phyloP scores from a whole-genome alignment of 2,113 vertebrate species.

The Spheniscus mendiculus region DNA sequence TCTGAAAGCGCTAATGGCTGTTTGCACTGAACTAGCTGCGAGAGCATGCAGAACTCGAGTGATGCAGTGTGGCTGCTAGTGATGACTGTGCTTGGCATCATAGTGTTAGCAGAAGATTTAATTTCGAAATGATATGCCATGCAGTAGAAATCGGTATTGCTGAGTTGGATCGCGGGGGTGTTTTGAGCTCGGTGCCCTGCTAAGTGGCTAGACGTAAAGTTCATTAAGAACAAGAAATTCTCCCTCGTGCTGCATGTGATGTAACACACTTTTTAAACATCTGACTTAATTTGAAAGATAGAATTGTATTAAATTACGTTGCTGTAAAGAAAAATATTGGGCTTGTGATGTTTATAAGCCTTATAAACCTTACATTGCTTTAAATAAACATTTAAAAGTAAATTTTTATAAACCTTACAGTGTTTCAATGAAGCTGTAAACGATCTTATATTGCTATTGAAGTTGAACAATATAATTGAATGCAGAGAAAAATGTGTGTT shows the following conservation, averaged over 20 bases:
- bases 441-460: not conserved
- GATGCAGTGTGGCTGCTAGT: not conserved
- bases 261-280: not conserved
- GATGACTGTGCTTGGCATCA: not conserved
- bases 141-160: not conserved
- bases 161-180: rapidly evolving
- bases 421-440: not conserved
- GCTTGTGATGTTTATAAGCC: not conserved
- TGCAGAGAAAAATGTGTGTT: not conserved
- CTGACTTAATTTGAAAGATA: not conserved
- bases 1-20: not conserved
- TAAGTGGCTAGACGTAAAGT: not conserved
- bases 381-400: no score
- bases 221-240: not conserved
- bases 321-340: not conserved
- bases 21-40: not conserved
- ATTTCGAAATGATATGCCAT: not conserved
- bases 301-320: not conserved
- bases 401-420: not conserved
- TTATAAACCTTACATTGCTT: not conserved
- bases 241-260: not conserved
- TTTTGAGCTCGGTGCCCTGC: not conserved
- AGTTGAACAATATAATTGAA: not conserved
- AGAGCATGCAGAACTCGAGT: not conserved
- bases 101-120: not conserved